Evolutionary conservation across 2,113 vertebrate species (phyloP).

Genomic region (Fulica atra): DNA sequence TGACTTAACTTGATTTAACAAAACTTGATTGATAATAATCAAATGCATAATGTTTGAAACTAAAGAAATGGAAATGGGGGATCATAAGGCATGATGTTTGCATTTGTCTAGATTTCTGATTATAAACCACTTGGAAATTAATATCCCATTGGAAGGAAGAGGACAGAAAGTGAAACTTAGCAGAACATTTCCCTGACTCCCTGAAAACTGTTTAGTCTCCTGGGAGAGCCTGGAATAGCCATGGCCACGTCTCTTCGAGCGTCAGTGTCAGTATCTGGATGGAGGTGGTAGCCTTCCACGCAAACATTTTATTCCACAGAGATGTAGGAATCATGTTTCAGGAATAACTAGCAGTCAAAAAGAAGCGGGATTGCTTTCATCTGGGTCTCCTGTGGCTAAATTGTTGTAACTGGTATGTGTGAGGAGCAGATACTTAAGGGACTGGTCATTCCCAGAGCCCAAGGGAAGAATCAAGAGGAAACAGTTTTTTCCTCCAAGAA

Average conservation of each 20-base stretch:
- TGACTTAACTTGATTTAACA: background rate
- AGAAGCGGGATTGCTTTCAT: background rate
- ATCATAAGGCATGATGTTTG: background rate
- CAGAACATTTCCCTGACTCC: background rate
- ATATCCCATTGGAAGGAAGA: background rate
- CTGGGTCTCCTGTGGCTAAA: background rate
- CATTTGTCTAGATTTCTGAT: background rate
- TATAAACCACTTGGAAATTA: background rate
- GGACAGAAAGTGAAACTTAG: background rate
- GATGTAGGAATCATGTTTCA: background rate
- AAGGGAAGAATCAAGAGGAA: background rate
- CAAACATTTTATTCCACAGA: background rate
- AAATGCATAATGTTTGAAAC: background rate
- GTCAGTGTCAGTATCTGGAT: background rate
- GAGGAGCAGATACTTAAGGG: background rate
- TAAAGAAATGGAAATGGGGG: background rate
- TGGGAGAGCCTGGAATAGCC: background rate
- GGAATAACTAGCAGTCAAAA: background rate
- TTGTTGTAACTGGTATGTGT: no score
- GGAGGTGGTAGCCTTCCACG: background rate
- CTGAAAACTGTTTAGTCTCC: background rate
- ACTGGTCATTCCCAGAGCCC: background rate
- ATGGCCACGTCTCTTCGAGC: background rate
- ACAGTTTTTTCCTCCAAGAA: background rate
- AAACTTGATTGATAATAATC: background rate